Base-by-base conservation (phyloP, 2,797 vertebrate species). In the Gorsachius magnificus region DNA sequence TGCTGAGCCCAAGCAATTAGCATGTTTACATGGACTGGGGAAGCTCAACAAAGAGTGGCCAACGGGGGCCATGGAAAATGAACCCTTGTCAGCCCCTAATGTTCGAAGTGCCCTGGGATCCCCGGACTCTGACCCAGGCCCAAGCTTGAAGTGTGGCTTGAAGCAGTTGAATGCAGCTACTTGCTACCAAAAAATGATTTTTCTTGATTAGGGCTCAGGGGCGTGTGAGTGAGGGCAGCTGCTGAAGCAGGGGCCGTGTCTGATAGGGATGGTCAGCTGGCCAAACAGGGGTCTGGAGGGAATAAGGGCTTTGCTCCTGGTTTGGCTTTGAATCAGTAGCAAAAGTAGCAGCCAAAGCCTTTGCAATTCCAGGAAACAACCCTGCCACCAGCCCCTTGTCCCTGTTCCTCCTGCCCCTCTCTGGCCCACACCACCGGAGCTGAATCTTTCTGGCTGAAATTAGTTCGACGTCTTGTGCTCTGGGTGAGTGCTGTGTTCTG, bases 11-110 rank as follows among this genome's bases (percentile, higher is more conserved):
- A 94, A 96, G 97, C 97, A 97, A 97, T 98, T 96, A 95, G 72
- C 96, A 93, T 96, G 98, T 97, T 95, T 96, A 97, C 97, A 97
- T 95, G 96, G 96, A 82, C 38, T 74, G 95, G 93, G 96, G 92
- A 92, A 93, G 95, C 96, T 97, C 97, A 96, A 97, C 97, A 97
- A 97, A 98, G 97, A 97, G 94, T 97, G 95, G 96, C 96, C 97
- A 94, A 96, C 57, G 58, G 94, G 96, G 95, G 93, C 93, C 96
- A 92, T 54, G 36, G 93, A 89, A 90, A 95, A 97, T 84, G 95
- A 96, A 97, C 94, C 91, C 87, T 87, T 89, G 93, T 96, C 96
- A 93, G 95, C 69, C 90, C 84, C 83, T 92, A 72, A 76, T 93
- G 85, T 93, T 97, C 25, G 0, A 13, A 86, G 72, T 6, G 70